Conservation (phyloP, 2,113 vertebrate genomes). For the Callopanchax toddi region DNA sequence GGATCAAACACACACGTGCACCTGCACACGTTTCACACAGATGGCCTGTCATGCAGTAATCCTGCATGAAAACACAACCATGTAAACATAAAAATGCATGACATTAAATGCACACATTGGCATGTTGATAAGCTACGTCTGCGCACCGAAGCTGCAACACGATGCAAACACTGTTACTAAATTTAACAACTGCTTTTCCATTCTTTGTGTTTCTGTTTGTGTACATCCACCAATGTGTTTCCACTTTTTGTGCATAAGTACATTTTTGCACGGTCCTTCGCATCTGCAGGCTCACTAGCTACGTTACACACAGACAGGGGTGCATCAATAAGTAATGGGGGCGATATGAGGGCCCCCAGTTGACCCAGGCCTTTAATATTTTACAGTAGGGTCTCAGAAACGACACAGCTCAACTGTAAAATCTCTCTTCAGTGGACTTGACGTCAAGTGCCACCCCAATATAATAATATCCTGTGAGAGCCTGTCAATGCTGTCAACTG, state of each 20-base stretch:
- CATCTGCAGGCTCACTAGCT: slow-evolving; percentile 44
- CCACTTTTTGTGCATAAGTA: not conserved
- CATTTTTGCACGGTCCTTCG: not conserved
- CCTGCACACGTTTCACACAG: slow-evolving; percentile 9
- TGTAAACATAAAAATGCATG: slow-evolving; percentile 18
- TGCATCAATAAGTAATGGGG: slow-evolving; percentile 69
- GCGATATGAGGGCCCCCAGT: slow-evolving; percentile 52
- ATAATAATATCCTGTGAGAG: slow-evolving; percentile 36
- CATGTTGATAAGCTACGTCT: slow-evolving; percentile 13
- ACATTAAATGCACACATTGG: slow-evolving; percentile 10
- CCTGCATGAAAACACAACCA: slow-evolving; percentile 19
- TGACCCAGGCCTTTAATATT: slow-evolving; percentile 71
- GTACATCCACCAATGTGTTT: not conserved
- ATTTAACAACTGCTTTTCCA: not conserved
- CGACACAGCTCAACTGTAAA: slow-evolving; percentile 47
- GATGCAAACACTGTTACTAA: not conserved
- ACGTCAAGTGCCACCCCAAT: slow-evolving; percentile 31
- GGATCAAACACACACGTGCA: slow-evolving; percentile 14
- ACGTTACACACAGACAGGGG: slow-evolving; percentile 46
- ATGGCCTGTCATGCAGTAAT: slow-evolving; percentile 22
- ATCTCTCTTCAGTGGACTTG: slow-evolving; percentile 42
- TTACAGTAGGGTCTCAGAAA: slow-evolving; percentile 55
- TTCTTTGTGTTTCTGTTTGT: not conserved
- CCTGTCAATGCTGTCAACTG: slow-evolving; percentile 13
- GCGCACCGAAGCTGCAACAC: not conserved